Base-by-base conservation (phyloP, 1,140 invertebrate genomes). In the Nymphalis io region DNA sequence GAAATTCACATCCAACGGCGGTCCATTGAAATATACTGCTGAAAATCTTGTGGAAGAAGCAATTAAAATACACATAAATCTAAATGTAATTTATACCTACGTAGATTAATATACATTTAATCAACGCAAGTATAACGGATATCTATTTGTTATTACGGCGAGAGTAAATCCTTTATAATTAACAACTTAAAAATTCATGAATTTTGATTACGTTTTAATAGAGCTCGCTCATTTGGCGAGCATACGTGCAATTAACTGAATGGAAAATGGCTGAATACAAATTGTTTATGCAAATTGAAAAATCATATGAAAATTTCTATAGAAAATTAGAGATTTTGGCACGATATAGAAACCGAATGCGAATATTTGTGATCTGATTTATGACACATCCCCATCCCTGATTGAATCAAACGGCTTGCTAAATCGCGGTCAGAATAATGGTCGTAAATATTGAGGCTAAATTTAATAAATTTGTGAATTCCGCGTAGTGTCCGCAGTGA, bases 1-100 rank as follows among this genome's bases (percentile, higher is more conserved):
- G 71, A 76, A 84, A 87, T 84, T 85, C 84, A 78, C 81, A 82
- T 81, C 76, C 63, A 74, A 72, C 75, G 68, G 73, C 73, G 69
- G 76, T 79, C 70, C 70, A 65, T 65, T 78, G 74, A 78, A 83
- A 83, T 74, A 72, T 78, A 82, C 74, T 73, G 76, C 74, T 80
- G 79, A 85, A 87, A 73, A 85, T 85, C 81, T 83, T 68, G 65
- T 68, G 51, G 84, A 87, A 86, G 77, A 83, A 84, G 80, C 86
- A 90, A 88, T 90, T 88, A 87, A 87, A 89, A 86, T 81, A 80
- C 82, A 83, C 74, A 85, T 85, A 81, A 82, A 84, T 80, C 78
- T 78, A 74, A 76, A 81, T 79, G 75, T 76, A 73, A 77, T 78
- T 73, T 65, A 39, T 79, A 78, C 74, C 58, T 60, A 53, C 60